These are phyloP conservation scores for Sula dactylatra DNA, from an alignment of 2,113 vertebrate species.

Conservation along the genomic window DNA sequence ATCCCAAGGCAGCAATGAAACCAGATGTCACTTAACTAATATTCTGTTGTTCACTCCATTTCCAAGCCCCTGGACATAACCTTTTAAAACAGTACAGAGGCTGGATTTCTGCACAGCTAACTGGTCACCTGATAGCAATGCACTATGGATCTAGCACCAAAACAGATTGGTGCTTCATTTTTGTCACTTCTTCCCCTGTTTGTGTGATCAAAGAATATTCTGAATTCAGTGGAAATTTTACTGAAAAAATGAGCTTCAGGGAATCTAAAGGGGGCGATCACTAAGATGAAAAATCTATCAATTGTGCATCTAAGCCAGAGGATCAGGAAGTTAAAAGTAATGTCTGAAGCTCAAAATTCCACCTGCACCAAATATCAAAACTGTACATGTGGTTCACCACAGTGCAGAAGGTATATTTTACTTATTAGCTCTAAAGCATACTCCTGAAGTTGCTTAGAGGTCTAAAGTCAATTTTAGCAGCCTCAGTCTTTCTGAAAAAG, in stretches of 20 bases:
- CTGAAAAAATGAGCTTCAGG: neutral
- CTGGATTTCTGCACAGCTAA: neutral
- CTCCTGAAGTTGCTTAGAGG: neutral
- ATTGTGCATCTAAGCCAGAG: neutral
- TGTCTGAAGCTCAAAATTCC: neutral
- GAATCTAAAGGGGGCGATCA: neutral
- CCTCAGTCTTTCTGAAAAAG: neutral
- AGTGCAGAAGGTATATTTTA: neutral
- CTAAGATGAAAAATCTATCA: neutral
- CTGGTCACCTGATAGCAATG: neutral
- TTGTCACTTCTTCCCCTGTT: neutral
- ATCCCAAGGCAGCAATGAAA: neutral
- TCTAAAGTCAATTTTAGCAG: neutral
- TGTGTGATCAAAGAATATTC: neutral
- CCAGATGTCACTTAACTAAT: neutral
- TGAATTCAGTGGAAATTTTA: neutral
- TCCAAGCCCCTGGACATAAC: neutral
- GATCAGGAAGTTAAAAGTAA: neutral
- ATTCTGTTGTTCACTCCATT: neutral
- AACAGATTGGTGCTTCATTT: neutral
- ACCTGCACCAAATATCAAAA: neutral
- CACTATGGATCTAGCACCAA: neutral
- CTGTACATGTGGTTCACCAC: neutral
- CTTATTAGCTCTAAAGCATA: neutral
- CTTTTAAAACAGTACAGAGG: neutral